Conservation (phyloP, 2,797 vertebrate genomes). For the Chaetophractus vellerosus region DNA sequence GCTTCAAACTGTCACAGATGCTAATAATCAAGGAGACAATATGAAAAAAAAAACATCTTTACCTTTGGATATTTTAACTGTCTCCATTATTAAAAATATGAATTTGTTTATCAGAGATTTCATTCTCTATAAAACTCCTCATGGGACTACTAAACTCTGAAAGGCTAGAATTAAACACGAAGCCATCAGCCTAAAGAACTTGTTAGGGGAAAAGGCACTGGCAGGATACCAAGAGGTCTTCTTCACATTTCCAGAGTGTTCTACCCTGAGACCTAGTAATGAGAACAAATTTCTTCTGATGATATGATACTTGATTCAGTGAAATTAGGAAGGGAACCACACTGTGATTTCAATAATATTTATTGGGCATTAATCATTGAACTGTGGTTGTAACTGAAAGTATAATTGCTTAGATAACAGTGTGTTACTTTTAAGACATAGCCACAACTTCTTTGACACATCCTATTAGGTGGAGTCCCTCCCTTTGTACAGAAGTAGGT, state of each 20-base stretch:
- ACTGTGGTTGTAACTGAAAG: neutral
- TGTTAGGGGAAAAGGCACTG: neutral
- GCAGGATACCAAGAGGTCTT: neutral
- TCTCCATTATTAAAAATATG: constrained; percentile 17
- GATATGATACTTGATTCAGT: neutral
- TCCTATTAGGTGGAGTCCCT: rapidly evolving
- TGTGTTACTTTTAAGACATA: neutral
- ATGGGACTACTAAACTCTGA: neutral
- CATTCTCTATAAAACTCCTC: neutral
- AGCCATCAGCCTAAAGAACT: neutral
- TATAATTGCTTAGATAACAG: neutral
- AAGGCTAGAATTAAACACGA: neutral
- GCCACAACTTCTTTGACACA: neutral
- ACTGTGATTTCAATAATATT: neutral
- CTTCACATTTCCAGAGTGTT: neutral
- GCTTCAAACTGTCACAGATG: neutral
- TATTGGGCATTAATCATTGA: neutral
- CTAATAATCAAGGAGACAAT: neutral
- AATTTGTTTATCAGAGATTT: neutral
- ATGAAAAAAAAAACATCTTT: constrained; percentile 1
- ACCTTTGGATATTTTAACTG: neutral
- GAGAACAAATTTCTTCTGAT: neutral
- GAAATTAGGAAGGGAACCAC: constrained; percentile 1
- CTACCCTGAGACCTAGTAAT: neutral
- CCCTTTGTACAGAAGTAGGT: neutral